Evolutionary conservation across 2,113 vertebrate genomes (phyloP).

Genomic region (Falcunculus frontatus): DNA sequence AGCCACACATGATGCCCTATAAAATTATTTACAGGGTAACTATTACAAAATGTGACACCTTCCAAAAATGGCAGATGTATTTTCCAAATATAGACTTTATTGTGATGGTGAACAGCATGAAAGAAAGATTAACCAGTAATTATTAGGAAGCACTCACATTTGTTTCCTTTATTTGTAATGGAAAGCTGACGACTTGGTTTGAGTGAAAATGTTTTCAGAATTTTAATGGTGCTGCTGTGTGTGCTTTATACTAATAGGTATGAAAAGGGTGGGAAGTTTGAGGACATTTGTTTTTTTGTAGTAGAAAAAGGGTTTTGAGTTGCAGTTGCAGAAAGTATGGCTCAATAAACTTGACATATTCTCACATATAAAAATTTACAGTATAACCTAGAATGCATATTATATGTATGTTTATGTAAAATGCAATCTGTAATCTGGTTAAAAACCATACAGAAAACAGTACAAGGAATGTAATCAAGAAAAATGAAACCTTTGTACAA

Average conservation of each 20-base stretch:
- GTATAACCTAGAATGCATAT: neutral
- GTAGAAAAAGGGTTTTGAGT: neutral
- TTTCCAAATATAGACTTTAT: neutral
- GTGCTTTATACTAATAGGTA: neutral
- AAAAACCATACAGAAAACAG: neutral
- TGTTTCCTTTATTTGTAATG: neutral
- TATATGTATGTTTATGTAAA: neutral
- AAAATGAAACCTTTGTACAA: neutral
- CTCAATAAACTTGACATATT: neutral
- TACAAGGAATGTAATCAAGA: neutral
- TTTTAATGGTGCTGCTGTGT: neutral
- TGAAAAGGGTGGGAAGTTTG: neutral
- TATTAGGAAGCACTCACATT: neutral
- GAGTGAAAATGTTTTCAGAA: neutral
- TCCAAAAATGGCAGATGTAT: constrained; percentile 3
- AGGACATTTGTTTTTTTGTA: neutral
- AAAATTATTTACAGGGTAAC: neutral
- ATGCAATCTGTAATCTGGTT: too few relatives aligned
- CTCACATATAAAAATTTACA: neutral
- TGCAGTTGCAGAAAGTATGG: neutral
- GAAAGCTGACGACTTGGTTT: neutral
- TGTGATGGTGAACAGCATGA: neutral
- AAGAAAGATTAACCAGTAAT: neutral
- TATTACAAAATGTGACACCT: neutral
- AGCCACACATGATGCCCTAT: neutral